A percentile compares a stretch with the other conserved stretches of the same genome.
Evolutionary conservation across 2,888 invertebrate genomes (phyloP).

Genomic region (Hemaris fuciformis): DNA sequence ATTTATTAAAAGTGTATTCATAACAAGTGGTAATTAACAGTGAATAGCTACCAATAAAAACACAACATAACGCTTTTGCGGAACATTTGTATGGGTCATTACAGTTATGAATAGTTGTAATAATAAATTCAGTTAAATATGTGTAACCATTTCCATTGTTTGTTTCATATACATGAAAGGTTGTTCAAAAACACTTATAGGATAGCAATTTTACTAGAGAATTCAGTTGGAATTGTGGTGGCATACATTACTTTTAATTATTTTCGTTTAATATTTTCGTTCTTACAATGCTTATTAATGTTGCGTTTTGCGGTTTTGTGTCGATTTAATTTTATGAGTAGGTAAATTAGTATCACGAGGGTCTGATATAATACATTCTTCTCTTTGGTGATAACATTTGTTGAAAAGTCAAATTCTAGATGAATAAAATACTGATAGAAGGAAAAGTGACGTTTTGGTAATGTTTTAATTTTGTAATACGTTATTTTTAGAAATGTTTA

Average conservation of each 20-base stretch:
- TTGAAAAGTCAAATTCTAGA: neutral
- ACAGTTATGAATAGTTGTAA: neutral
- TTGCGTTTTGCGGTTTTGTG: neutral
- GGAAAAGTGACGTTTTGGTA: neutral
- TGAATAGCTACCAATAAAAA: neutral
- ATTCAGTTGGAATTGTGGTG: neutral
- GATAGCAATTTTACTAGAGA: neutral
- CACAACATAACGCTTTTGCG: neutral
- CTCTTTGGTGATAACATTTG: too few species aligned
- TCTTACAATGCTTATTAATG: neutral
- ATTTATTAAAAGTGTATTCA: constrained; percentile 4
- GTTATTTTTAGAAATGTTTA: constrained; percentile 10
- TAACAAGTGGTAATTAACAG: neutral
- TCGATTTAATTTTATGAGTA: neutral
- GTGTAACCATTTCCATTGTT: too few species aligned
- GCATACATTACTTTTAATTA: neutral
- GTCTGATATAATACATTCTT: too few species aligned
- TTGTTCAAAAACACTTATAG: neutral
- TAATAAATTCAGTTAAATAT: neutral
- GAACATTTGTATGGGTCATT: neutral
- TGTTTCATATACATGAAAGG: neutral
- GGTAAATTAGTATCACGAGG: too few species aligned
- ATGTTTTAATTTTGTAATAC: constrained; percentile 14
- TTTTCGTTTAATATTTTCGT: neutral
- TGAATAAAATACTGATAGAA: neutral